These are phyloP conservation scores for Orthosia gothica DNA, from an alignment of 2,888 invertebrate species.

Conservation along the genomic window DNA sequence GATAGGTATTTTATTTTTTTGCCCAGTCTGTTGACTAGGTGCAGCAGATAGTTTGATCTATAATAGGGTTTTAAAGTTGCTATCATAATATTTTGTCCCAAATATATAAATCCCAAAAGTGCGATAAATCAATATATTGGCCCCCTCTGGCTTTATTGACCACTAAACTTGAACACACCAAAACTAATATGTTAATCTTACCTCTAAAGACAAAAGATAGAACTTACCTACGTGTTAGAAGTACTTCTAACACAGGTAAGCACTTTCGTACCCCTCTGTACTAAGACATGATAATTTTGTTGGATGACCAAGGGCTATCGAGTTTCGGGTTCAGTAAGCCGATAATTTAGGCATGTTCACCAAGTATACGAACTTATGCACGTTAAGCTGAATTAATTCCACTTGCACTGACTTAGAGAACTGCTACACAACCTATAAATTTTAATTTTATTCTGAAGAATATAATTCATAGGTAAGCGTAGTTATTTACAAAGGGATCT, in stretches of 20 bases:
- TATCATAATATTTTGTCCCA: background rate
- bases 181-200: background rate
- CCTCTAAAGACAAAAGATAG: background rate
- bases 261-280: slow-evolving; percentile 71
- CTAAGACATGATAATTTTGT: slow-evolving; percentile 73
- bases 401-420: slow-evolving; percentile 46
- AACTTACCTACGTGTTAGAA: background rate
- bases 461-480: slow-evolving; percentile 1
- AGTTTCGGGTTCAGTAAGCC: slow-evolving; percentile 87
- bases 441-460: slow-evolving; percentile 32
- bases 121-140: background rate
- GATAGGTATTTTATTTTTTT: slow-evolving; percentile 16
- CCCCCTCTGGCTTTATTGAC: background rate
- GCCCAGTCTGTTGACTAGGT: background rate
- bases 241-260: slow-evolving; percentile 17
- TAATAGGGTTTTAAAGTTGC: background rate
- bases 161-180: background rate
- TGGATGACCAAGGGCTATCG: slow-evolving; percentile 87
- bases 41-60: background rate
- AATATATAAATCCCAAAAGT: background rate
- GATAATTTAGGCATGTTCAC: slow-evolving; percentile 80
- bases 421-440: slow-evolving; percentile 26
- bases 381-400: slow-evolving; percentile 59
- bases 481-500: background rate
- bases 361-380: slow-evolving; percentile 68